Percentiles rank a stretch among this genome's conserved stretches.
These are phyloP conservation scores for Dendrocopos noguchii DNA, from an alignment of 2,113 vertebrate species.

Conservation along the genomic window DNA sequence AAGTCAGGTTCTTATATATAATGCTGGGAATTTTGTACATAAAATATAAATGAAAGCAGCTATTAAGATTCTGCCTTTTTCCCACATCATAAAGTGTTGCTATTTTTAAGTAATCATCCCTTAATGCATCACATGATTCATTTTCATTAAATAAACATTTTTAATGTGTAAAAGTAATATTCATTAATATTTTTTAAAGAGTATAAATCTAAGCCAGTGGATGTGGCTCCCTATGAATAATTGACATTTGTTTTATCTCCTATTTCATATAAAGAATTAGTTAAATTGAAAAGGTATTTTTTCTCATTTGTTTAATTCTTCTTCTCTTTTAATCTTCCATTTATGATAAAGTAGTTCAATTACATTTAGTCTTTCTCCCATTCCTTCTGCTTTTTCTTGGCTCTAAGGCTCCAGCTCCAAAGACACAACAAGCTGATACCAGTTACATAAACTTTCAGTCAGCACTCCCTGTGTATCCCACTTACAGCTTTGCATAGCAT, in stretches of 20 bases:
- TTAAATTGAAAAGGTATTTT: not conserved
- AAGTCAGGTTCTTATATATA: not conserved
- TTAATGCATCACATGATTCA: not conserved
- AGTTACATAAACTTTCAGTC: not conserved
- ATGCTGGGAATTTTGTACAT: not conserved
- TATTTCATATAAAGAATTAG: not conserved
- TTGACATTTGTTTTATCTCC: constrained; percentile 24
- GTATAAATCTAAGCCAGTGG: not conserved
- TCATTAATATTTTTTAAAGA: not conserved
- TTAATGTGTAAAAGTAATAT: constrained; percentile 14
- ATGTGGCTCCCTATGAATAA: not conserved
- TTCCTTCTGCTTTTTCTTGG: not conserved
- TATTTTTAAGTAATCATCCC: constrained; percentile 29
- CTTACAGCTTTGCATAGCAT: not conserved
- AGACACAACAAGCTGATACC: not conserved
- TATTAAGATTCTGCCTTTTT: constrained; percentile 33
- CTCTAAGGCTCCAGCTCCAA: not conserved
- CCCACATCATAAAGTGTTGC: not conserved
- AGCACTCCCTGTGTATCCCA: not conserved
- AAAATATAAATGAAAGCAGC: constrained; percentile 51
- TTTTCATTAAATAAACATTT: constrained; percentile 58
- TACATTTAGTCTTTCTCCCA: not conserved
- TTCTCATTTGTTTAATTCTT: not conserved
- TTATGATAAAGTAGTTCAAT: not conserved
- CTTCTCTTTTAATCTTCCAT: constrained; percentile 29